Evolutionary conservation across 2,113 vertebrate species (phyloP).

Genomic region (Archocentrus centrarchus): DNA sequence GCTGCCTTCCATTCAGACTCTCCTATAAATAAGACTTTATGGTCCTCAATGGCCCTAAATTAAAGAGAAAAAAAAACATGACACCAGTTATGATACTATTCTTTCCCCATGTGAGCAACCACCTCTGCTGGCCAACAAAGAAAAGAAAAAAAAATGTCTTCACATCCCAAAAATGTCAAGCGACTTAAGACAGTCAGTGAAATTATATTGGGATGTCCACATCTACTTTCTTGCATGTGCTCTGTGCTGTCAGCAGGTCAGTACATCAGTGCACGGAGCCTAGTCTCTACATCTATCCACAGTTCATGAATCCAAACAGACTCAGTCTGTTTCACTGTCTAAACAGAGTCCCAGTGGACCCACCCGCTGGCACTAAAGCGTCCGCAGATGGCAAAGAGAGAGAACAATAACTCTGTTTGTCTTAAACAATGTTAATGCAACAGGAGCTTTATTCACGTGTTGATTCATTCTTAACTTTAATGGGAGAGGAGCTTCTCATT

Average conservation of each 20-base stretch:
- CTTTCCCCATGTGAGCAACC: not conserved
- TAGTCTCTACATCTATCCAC: slow-evolving; percentile 19
- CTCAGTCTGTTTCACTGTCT: slow-evolving; percentile 40
- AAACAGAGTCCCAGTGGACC: slow-evolving; percentile 38
- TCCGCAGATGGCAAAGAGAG: slow-evolving; percentile 61
- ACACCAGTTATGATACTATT: not conserved
- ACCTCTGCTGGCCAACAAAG: not conserved
- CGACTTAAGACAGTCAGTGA: not conserved
- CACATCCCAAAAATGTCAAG: not conserved
- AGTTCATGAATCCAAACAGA: slow-evolving; percentile 49
- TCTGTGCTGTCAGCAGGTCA: not conserved
- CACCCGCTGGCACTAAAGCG: slow-evolving; percentile 54
- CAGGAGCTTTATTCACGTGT: slow-evolving; percentile 20
- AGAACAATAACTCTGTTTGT: slow-evolving; percentile 63
- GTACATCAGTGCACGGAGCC: not conserved
- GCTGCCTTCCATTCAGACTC: not conserved
- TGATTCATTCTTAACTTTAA: slow-evolving; percentile 39
- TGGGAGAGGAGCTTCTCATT: not conserved
- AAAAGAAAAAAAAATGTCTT: fast-evolving
- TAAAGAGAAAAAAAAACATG: not conserved
- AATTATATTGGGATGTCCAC: not conserved
- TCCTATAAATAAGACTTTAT: slow-evolving; percentile 19
- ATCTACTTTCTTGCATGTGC: not conserved
- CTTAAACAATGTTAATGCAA: slow-evolving; percentile 26
- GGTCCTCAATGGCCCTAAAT: not conserved